Percentiles rank a stretch among this genome's conserved stretches.
Conservation (phyloP, 2,797 vertebrate genomes). For the Acrossocheilus fasciatus region DNA sequence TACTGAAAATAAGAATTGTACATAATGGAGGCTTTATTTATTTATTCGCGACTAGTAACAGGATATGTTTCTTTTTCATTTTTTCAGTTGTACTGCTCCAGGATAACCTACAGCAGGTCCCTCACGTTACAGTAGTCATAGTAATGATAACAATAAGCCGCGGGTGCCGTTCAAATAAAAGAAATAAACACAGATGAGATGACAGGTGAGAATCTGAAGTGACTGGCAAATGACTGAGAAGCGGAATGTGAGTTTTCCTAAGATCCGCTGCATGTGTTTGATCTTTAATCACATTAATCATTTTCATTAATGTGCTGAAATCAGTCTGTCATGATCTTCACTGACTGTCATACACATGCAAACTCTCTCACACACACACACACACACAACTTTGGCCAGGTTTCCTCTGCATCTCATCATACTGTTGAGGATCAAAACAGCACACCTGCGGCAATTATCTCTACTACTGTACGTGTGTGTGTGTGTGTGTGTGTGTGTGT, state of each 20-base stretch:
- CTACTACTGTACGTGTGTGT: conserved; percentile 53
- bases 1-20: neutral
- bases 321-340: conserved; percentile 55
- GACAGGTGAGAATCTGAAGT: conserved; percentile 29
- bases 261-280: conserved; percentile 43
- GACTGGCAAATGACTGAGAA: conserved; percentile 15
- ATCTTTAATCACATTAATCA: conserved; percentile 59
- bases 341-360: conserved; percentile 25
- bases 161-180: conserved; percentile 36
- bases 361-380: conserved; percentile 48
- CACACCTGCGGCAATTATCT: conserved; percentile 59
- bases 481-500: conserved; percentile 54
- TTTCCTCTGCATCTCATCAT: conserved; percentile 54
- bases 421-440: conserved; percentile 58
- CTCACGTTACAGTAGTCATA: conserved; percentile 47
- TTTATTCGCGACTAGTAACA: conserved; percentile 15
- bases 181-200: conserved; percentile 52
- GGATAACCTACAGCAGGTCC: conserved; percentile 38
- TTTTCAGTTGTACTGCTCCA: conserved; percentile 26
- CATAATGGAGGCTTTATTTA: conserved; percentile 18
- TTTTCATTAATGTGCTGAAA: conserved; percentile 58
- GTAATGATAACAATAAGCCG: conserved; percentile 36
- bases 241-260: conserved; percentile 27
- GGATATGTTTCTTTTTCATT: neutral
- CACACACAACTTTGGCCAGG: conserved; percentile 44